phyloP scores from a whole-genome alignment of 2,888 invertebrate species.

The Pristionchus japonicus region DNA sequence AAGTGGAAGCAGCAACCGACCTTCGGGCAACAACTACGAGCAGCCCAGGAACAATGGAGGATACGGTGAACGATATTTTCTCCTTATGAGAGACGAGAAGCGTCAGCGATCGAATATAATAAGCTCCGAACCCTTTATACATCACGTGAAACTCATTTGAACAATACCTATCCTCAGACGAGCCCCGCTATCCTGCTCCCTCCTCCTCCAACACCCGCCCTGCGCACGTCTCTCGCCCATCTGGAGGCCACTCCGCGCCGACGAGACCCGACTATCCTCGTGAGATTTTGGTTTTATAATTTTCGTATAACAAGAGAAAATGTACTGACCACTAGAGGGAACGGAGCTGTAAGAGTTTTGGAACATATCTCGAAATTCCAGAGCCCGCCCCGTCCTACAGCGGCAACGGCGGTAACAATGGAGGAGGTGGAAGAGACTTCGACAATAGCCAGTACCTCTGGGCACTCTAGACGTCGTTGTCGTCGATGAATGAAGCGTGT shows the following conservation, averaged over 20 bases:
- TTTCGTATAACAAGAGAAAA: too few species aligned
- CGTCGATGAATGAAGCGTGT: not conserved
- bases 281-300: not conserved
- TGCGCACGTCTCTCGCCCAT: not conserved
- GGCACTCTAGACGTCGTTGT: not conserved
- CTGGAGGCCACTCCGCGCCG: not conserved
- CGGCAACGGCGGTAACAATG: not conserved
- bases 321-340: too few species aligned
- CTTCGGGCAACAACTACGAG: not conserved
- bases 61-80: not conserved
- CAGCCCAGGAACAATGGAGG: not conserved
- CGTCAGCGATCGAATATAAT: too few species aligned
- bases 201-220: not conserved
- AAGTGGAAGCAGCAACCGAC: not conserved
- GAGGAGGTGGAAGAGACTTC: not conserved
- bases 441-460: constrained; percentile 37
- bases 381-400: constrained; percentile 16
- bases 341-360: not conserved
- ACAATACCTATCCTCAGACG: not conserved
- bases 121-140: too few species aligned
- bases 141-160: too few species aligned
- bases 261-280: not conserved
- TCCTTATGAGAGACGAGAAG: too few species aligned
- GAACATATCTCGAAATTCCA: not conserved
- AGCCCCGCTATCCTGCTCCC: not conserved